These are phyloP conservation scores for Sthenelais limicola DNA, from an alignment of 2,888 invertebrate genomes.

Conservation along the genomic window DNA sequence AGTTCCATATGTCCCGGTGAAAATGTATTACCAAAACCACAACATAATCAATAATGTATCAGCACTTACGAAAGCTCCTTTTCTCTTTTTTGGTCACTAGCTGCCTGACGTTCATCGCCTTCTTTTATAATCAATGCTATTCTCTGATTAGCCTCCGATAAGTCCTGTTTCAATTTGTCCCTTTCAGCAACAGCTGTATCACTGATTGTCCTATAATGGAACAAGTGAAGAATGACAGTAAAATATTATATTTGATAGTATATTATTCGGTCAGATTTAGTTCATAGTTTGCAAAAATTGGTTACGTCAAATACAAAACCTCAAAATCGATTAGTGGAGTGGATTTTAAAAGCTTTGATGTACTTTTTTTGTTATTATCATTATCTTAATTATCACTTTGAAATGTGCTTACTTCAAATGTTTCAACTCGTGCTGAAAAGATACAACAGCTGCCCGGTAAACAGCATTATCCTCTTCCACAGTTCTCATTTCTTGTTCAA, in stretches of 20 bases:
- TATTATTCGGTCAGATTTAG: too few relatives aligned
- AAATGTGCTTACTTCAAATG: constrained; percentile 60
- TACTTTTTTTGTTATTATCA: too few relatives aligned
- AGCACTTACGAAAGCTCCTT: constrained; percentile 77
- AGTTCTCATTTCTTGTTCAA: constrained; percentile 61
- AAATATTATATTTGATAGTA: too few relatives aligned
- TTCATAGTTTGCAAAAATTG: too few relatives aligned
- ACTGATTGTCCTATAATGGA: constrained; percentile 11
- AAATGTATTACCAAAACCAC: too few relatives aligned
- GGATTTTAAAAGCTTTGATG: too few relatives aligned
- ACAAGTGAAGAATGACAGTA: too few relatives aligned
- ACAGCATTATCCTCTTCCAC: constrained; percentile 60
- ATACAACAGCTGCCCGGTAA: constrained; percentile 61
- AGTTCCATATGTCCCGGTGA: too few relatives aligned
- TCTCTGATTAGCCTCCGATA: constrained; percentile 86
- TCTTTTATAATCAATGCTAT: constrained; percentile 88
- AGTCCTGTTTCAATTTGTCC: constrained; percentile 84
- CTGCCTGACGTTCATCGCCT: constrained; percentile 90
- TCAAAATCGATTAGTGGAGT: too few relatives aligned
- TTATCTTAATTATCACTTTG: too few relatives aligned
- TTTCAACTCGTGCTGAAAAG: constrained; percentile 64
- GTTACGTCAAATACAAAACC: too few relatives aligned
- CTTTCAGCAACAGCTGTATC: constrained; percentile 77
- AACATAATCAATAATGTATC: too few relatives aligned
- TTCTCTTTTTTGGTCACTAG: constrained; percentile 84